phyloP scores from a whole-genome alignment of 2,113 vertebrate genomes.

The Etheostoma spectabile region DNA sequence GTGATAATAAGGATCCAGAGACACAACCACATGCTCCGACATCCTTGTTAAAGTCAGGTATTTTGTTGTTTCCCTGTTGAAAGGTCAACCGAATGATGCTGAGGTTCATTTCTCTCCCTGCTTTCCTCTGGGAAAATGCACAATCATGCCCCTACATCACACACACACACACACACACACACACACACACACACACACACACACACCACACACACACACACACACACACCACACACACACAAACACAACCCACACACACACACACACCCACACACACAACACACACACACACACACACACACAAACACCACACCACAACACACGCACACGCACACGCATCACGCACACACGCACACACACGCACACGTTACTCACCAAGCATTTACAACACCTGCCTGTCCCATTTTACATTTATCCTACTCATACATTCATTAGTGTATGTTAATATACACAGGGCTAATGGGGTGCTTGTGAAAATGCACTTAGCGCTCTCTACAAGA shows the following conservation, averaged over 20 bases:
- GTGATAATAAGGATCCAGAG: conserved; percentile 38
- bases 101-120: conserved; percentile 35
- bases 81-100: conserved; percentile 62
- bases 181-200: not conserved
- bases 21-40: conserved; percentile 36
- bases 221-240: not conserved
- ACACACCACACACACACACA: not conserved
- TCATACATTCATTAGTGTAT: conserved; percentile 56
- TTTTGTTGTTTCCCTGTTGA: conserved; percentile 53
- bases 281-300: not conserved
- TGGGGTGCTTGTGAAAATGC: conserved; percentile 50
- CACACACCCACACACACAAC: too few relatives aligned
- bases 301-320: not conserved
- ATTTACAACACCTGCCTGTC: conserved; percentile 46
- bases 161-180: conserved; percentile 1
- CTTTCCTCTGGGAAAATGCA: conserved; percentile 21
- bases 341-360: not conserved
- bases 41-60: conserved; percentile 63
- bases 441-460: conserved; percentile 58
- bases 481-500: conserved; percentile 32
- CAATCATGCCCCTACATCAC: not conserved
- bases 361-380: conserved; percentile 18
- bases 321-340: too few relatives aligned
- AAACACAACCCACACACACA: not conserved
- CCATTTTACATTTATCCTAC: conserved; percentile 47